phyloP scores from a whole-genome alignment of 2,797 vertebrate species.

The Lagodon rhomboides region DNA sequence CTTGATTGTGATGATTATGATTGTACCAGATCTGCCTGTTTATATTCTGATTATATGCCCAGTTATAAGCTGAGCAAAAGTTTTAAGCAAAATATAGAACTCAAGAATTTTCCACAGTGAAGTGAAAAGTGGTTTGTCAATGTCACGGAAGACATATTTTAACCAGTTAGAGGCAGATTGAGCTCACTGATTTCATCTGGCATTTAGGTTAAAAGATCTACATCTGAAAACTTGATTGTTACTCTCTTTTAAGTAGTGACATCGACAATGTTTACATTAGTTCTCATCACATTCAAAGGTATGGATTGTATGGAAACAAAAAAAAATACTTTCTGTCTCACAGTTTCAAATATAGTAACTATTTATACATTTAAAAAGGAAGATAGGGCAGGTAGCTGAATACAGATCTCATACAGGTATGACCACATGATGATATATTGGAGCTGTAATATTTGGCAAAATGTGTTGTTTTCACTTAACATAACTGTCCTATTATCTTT shows the following conservation, averaged over 20 bases:
- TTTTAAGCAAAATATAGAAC: constrained; percentile 51
- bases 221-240: background rate
- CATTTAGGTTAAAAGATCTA: constrained; percentile 11
- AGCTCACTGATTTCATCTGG: constrained; percentile 26
- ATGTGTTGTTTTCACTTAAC: background rate
- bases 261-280: constrained; percentile 6
- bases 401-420: background rate
- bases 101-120: constrained; percentile 56
- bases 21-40: constrained; percentile 50
- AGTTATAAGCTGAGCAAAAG: constrained; percentile 38
- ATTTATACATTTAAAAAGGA: background rate
- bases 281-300: constrained; percentile 18
- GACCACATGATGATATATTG: constrained; percentile 1
- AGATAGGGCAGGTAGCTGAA: background rate
- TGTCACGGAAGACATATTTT: constrained; percentile 36
- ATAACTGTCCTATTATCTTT: background rate
- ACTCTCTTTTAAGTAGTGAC: background rate
- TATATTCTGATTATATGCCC: constrained; percentile 52
- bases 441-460: background rate
- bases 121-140: constrained; percentile 36
- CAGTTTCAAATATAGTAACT: constrained; percentile 12
- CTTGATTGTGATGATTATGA: constrained; percentile 52
- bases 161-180: constrained; percentile 24
- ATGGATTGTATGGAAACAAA: too few relatives aligned
- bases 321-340: constrained; percentile 15